These are phyloP conservation scores for honey bee (Apis mellifera) DNA, from an alignment of 1,140 invertebrate genomes.

Conservation along the genomic window DNA sequence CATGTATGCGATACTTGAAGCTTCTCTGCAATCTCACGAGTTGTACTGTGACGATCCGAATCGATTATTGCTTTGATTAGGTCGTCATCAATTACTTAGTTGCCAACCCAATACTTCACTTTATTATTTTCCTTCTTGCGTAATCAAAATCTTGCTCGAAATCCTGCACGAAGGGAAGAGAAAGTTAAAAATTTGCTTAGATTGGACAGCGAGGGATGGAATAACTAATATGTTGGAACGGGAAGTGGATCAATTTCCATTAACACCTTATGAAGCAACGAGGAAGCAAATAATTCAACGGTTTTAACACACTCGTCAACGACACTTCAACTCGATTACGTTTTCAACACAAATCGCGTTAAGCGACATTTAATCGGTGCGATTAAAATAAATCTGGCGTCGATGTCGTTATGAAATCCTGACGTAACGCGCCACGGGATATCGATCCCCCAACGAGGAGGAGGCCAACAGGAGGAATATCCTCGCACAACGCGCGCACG, in stretches of 20 bases:
- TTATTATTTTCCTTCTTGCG: too few species aligned
- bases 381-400: slow-evolving; percentile 11
- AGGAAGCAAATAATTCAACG: background rate
- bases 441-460: background rate
- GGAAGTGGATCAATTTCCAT: background rate
- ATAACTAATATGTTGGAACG: too few species aligned
- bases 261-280: slow-evolving; percentile 8
- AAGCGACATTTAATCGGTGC: background rate
- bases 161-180: too few species aligned
- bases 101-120: too few species aligned
- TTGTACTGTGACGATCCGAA: too few species aligned
- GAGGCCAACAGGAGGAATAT: background rate
- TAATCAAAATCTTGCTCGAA: too few species aligned
- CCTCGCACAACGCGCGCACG: background rate
- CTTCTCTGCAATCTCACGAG: too few species aligned
- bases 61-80: too few species aligned
- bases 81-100: too few species aligned
- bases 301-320: background rate
- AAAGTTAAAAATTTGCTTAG: too few species aligned
- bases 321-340: background rate
- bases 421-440: background rate
- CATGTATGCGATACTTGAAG: too few species aligned
- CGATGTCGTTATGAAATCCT: background rate
- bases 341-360: background rate
- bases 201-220: too few species aligned